A percentile compares a stretch with the other conserved stretches of the same genome.
phyloP scores from a whole-genome alignment of 2,888 invertebrate species.

The Acrobasis suavella region DNA sequence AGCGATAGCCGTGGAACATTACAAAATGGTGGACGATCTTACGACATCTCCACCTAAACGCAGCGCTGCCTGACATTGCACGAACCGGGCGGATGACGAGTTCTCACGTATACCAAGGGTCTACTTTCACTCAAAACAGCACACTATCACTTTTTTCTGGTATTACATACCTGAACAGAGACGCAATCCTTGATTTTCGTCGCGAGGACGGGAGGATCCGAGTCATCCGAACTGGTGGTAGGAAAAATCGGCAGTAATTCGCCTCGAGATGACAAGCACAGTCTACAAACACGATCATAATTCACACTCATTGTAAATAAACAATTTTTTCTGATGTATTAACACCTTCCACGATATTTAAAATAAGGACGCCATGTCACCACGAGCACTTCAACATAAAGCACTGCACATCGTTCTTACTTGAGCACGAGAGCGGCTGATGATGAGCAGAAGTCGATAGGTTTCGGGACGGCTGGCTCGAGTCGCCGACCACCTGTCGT shows the following conservation, averaged over 20 bases:
- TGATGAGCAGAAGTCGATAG: conserved; percentile 83
- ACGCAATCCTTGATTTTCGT: conserved; percentile 85
- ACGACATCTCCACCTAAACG: conserved; percentile 82
- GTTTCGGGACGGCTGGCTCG: conserved; percentile 79
- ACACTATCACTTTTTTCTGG: conserved; percentile 58
- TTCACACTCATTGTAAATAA: conserved; percentile 81
- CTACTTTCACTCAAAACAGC: conserved; percentile 79
- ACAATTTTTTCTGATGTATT: conserved; percentile 60
- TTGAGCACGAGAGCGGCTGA: conserved; percentile 82
- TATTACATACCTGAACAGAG: conserved; percentile 84
- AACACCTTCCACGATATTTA: conserved; percentile 64
- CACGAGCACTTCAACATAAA: conserved; percentile 81
- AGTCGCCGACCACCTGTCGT: conserved; percentile 82
- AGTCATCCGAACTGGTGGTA: conserved; percentile 79
- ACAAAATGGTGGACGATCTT: conserved; percentile 84
- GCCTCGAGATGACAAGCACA: conserved; percentile 84
- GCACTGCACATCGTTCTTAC: conserved; percentile 80
- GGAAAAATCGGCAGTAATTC: conserved; percentile 84
- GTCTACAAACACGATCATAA: conserved; percentile 83
- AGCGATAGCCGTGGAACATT: conserved; percentile 79
- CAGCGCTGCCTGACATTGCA: conserved; percentile 77
- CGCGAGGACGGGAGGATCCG: conserved; percentile 80
- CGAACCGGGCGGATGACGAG: conserved; percentile 80
- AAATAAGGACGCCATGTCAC: conserved; percentile 80
- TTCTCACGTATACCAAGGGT: conserved; percentile 76